A percentile compares a stretch with the other conserved stretches of the same genome.
Conservation (phyloP, 1,140 invertebrate species). For the Hesperophylax magnus region DNA sequence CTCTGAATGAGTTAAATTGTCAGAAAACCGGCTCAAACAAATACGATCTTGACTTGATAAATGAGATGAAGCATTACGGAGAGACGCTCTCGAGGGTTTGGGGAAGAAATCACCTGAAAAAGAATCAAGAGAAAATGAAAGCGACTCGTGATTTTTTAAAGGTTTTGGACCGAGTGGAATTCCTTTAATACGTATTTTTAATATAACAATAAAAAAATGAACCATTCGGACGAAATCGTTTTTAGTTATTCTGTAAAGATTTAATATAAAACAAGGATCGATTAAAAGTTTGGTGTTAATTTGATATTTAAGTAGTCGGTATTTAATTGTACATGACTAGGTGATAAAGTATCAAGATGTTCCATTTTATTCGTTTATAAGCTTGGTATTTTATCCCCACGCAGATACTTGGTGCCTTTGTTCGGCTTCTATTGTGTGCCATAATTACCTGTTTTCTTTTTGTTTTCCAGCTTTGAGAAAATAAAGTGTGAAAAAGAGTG, state of each 20-base stretch:
- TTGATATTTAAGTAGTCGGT: no score
- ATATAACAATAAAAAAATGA: background rate
- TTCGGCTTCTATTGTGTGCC: background rate
- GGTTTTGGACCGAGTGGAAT: no score
- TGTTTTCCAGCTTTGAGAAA: background rate
- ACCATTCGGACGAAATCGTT: background rate
- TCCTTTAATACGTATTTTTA: background rate
- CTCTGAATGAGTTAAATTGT: conserved; percentile 58
- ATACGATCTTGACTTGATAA: conserved; percentile 56
- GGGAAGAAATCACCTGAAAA: conserved; percentile 11
- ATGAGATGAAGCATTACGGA: conserved; percentile 53
- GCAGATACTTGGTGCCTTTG: background rate
- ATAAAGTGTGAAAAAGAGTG: background rate
- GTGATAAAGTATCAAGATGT: no score
- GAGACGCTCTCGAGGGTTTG: background rate
- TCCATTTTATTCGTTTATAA: no score
- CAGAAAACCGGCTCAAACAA: conserved; percentile 55
- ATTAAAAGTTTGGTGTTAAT: no score
- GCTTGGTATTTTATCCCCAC: no score
- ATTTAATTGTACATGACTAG: no score
- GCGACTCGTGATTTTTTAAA: background rate
- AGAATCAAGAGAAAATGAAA: background rate
- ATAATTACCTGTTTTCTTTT: conserved; percentile 27
- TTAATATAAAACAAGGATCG: background rate
- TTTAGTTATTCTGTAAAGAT: background rate